Percentiles rank a stretch among this genome's conserved stretches.
These are phyloP conservation scores for Charina bottae DNA, from an alignment of 2,113 vertebrate species.

Conservation along the genomic window DNA sequence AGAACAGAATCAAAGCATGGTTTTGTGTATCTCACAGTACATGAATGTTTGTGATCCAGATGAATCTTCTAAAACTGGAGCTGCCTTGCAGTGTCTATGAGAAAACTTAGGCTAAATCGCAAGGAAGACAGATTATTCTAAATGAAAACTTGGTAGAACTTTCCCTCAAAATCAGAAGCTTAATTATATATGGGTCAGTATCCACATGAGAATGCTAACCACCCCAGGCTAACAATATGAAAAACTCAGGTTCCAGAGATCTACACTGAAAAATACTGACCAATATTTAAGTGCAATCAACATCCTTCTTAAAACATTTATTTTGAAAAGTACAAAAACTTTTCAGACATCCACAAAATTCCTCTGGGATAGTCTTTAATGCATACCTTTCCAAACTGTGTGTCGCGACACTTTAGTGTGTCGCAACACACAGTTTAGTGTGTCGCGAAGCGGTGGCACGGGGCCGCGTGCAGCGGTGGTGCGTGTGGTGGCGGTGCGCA, in stretches of 20 bases:
- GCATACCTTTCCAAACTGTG: too few species aligned
- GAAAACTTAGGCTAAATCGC: neutral
- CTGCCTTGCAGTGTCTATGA: conserved; percentile 33
- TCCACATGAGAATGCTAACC: neutral
- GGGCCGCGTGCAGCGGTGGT: too few species aligned
- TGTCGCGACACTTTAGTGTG: too few species aligned
- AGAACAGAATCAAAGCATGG: conserved; percentile 73
- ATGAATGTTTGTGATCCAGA: conserved; percentile 59
- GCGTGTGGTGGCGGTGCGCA: too few species aligned
- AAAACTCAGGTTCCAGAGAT: neutral
- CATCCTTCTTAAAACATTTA: too few species aligned
- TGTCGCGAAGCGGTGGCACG: too few species aligned
- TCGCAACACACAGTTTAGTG: too few species aligned
- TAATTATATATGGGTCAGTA: neutral
- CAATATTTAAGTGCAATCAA: neutral
- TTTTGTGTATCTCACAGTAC: conserved; percentile 62
- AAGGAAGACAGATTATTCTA: neutral
- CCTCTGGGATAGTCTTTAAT: neutral
- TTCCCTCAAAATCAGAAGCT: neutral
- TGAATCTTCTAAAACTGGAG: conserved; percentile 54
- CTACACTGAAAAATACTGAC: neutral
- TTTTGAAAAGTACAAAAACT: neutral
- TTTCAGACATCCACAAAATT: neutral
- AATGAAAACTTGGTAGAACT: conserved; percentile 13
- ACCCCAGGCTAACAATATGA: neutral